Evolutionary conservation across 1,140 invertebrate genomes (phyloP).

Genomic region (Rhizoglyphus robini): DNA sequence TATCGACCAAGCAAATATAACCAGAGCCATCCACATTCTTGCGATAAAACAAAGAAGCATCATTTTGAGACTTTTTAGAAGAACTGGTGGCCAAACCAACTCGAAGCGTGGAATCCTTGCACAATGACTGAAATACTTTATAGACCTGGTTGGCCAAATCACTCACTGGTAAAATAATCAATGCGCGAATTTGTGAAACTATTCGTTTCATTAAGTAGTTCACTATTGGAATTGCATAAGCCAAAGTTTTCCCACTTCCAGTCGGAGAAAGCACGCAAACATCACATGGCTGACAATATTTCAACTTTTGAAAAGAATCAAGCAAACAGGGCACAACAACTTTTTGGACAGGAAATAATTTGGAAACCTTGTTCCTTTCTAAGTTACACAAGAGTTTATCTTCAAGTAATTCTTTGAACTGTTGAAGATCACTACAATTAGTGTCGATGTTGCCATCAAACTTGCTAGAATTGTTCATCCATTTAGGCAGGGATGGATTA

Average conservation of each 20-base stretch:
- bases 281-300: constrained; percentile 55
- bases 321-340: constrained; percentile 67
- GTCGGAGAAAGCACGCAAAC: constrained; percentile 94
- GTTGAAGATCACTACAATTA: constrained; percentile 43
- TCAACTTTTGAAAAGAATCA: constrained; percentile 41
- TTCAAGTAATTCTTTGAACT: constrained; percentile 44
- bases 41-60: constrained; percentile 50
- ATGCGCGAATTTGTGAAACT: constrained; percentile 52
- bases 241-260: constrained; percentile 91
- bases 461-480: constrained; percentile 64
- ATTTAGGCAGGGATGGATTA: constrained; percentile 61
- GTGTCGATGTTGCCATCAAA: constrained; percentile 54
- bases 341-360: constrained; percentile 75
- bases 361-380: constrained; percentile 52
- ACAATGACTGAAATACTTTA: constrained; percentile 49
- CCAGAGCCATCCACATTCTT: constrained; percentile 36
- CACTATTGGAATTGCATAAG: constrained; percentile 82
- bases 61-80: constrained; percentile 54
- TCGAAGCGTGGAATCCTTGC: constrained; percentile 51
- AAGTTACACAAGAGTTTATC: constrained; percentile 47
- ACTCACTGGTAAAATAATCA: constrained; percentile 79
- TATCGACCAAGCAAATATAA: constrained; percentile 47
- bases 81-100: constrained; percentile 54
- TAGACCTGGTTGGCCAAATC: constrained; percentile 74
- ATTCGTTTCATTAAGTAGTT: constrained; percentile 43